Conservation (phyloP, 2,888 invertebrate genomes). For the Euzophera pinguis region DNA sequence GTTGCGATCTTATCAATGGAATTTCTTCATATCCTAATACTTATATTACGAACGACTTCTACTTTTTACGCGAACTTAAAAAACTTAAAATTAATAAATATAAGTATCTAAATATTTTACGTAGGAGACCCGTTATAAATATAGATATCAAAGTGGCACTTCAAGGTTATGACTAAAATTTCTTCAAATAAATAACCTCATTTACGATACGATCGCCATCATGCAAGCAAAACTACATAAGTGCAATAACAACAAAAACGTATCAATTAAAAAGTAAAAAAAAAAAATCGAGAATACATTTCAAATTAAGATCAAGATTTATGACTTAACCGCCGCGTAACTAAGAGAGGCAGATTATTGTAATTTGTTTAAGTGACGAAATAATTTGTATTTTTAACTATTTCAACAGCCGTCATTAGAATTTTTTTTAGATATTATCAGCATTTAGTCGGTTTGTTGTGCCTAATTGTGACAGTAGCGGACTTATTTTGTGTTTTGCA, state of each 20-base stretch:
- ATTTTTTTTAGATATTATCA: constrained; percentile 41
- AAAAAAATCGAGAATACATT: constrained; percentile 3
- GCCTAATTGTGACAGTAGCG: constrained; percentile 37
- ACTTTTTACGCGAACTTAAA: too few relatives aligned
- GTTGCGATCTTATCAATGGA: too few relatives aligned
- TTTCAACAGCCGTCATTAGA: constrained; percentile 38
- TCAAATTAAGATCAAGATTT: constrained; percentile 11
- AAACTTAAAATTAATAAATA: too few relatives aligned
- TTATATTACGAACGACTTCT: too few relatives aligned
- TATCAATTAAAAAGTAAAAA: constrained; percentile 7
- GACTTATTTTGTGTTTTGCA: constrained; percentile 24
- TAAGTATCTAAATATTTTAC: too few relatives aligned
- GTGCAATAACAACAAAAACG: constrained; percentile 5
- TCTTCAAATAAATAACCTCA: background rate
- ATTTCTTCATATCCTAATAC: too few relatives aligned
- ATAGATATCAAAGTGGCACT: background rate
- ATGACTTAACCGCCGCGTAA: background rate
- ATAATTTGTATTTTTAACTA: constrained; percentile 26
- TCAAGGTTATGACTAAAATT: background rate
- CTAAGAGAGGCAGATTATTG: constrained; percentile 7
- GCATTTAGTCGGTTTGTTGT: constrained; percentile 27
- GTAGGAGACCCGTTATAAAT: too few relatives aligned
- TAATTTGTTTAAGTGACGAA: constrained; percentile 13
- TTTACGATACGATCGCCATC: background rate
- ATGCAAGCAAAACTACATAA: background rate